phyloP scores from a whole-genome alignment of 64 coral and sea anemone species.

The Stichodactyla mertensii region DNA sequence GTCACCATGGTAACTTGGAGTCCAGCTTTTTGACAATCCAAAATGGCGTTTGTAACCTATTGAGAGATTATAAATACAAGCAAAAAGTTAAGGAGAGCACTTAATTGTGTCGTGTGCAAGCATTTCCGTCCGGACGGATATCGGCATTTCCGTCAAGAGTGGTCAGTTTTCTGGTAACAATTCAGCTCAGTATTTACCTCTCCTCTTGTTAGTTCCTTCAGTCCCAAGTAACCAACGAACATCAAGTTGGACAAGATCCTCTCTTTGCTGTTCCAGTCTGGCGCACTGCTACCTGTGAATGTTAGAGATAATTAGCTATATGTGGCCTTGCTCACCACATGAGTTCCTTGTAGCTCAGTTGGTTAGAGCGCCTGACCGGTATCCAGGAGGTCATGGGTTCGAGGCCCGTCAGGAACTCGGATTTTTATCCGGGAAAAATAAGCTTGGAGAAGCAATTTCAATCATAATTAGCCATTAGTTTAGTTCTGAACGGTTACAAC shows the following conservation, averaged over 20 bases:
- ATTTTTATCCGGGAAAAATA: too few species aligned
- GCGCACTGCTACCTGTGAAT: neutral
- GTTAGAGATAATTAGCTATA: neutral
- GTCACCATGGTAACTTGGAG: constrained; percentile 41
- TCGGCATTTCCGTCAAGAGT: too few species aligned
- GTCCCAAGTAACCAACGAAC: constrained; percentile 48
- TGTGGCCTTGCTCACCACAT: neutral
- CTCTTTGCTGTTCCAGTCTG: constrained; percentile 25
- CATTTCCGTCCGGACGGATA: too few species aligned
- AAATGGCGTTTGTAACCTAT: constrained; percentile 48
- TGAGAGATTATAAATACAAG: neutral
- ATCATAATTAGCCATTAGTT: too few species aligned
- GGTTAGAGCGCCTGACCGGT: too few species aligned
- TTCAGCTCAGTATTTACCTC: constrained; percentile 26
- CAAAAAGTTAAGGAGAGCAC: neutral
- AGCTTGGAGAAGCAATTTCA: too few species aligned
- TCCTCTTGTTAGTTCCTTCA: constrained; percentile 34
- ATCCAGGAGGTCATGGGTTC: too few species aligned
- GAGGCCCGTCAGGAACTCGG: too few species aligned
- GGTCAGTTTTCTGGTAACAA: neutral
- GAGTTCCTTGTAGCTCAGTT: too few species aligned
- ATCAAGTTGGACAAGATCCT: constrained; percentile 28
- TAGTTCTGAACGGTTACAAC: too few species aligned
- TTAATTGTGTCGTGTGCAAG: too few species aligned
- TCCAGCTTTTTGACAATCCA: constrained; percentile 15